Percentiles rank a stretch among this genome's conserved stretches.
These are phyloP conservation scores for Acridotheres tristis DNA, from an alignment of 2,797 vertebrate species.

Conservation along the genomic window DNA sequence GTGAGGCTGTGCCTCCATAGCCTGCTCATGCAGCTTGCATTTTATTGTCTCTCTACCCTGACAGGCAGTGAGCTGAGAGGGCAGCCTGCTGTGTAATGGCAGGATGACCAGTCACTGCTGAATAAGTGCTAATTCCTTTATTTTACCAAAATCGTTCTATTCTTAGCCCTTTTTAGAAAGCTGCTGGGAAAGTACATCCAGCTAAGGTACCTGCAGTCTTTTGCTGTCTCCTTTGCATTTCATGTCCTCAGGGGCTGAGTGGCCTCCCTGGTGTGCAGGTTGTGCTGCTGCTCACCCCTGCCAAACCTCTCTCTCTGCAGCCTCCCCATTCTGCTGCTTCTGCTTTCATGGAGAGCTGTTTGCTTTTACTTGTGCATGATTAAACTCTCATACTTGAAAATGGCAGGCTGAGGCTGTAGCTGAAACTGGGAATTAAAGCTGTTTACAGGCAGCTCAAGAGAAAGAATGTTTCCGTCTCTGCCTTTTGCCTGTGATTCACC, in stretches of 20 bases:
- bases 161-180: background rate
- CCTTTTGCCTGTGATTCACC: background rate
- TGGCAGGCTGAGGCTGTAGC: background rate
- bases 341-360: background rate
- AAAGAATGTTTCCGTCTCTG: background rate
- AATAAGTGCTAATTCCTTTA: background rate
- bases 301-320: background rate
- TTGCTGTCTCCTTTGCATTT: background rate
- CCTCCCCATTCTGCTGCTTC: background rate
- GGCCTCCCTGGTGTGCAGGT: background rate
- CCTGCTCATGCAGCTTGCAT: fast-evolving
- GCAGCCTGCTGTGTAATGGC: background rate
- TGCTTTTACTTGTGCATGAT: background rate
- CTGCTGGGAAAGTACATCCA: background rate
- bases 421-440: constrained; percentile 1
- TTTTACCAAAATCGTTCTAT: background rate
- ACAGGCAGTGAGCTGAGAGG: background rate
- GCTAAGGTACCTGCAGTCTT: background rate
- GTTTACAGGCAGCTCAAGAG: background rate
- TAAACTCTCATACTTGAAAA: background rate
- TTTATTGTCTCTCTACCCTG: fast-evolving
- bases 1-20: background rate
- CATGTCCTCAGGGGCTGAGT: background rate
- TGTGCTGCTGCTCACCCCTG: background rate
- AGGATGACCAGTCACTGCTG: fast-evolving